These are phyloP conservation scores for Pyrrhia umbra DNA, from an alignment of 2,888 invertebrate species.

Conservation along the genomic window DNA sequence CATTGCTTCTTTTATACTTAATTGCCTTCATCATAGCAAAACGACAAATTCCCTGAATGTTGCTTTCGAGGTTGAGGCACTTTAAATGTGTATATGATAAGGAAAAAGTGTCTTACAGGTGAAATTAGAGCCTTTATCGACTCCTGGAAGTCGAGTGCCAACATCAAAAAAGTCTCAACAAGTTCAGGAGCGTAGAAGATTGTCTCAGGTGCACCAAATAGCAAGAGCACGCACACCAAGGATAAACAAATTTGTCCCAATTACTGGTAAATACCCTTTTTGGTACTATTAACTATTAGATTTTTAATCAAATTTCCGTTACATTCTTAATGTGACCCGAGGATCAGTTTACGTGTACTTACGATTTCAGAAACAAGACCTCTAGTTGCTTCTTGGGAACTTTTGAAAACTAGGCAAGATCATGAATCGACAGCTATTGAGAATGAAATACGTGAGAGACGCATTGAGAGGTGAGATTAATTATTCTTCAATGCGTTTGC, in stretches of 20 bases:
- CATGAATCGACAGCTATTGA: conserved; percentile 87
- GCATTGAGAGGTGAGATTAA: conserved; percentile 82
- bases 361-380: conserved; percentile 77
- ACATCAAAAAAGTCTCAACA: conserved; percentile 59
- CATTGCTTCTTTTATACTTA: too few species aligned
- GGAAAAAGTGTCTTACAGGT: too few species aligned
- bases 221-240: conserved; percentile 72
- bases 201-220: conserved; percentile 66
- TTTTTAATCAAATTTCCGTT: too few species aligned
- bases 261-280: conserved; percentile 71
- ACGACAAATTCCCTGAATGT: too few species aligned
- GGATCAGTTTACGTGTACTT: too few species aligned
- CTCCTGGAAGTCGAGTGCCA: conserved; percentile 52
- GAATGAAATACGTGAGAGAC: conserved; percentile 88
- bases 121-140: conserved; percentile 70
- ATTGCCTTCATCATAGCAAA: too few species aligned
- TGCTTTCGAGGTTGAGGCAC: too few species aligned
- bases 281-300: background rate
- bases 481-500: too few species aligned
- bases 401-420: conserved; percentile 78
- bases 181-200: conserved; percentile 69
- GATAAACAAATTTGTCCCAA: conserved; percentile 75
- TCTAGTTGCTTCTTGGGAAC: conserved; percentile 81
- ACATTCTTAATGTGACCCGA: too few species aligned
- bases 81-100: too few species aligned